phyloP scores from a whole-genome alignment of 2,797 vertebrate species.

The Gallirallus australis region DNA sequence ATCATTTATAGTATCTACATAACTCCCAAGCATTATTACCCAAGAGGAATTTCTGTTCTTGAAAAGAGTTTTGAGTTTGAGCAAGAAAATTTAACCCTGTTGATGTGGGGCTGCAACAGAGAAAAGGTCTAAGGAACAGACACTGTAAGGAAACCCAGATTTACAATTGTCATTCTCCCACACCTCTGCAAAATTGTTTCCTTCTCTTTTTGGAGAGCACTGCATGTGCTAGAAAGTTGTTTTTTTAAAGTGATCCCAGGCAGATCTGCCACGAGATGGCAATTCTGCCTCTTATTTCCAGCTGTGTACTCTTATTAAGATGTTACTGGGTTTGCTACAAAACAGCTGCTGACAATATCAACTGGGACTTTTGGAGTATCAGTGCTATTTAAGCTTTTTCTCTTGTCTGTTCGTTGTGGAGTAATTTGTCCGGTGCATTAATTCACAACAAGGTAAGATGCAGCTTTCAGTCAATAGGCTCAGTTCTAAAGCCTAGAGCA shows the following conservation, averaged over 20 bases:
- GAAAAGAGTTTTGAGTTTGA: neutral
- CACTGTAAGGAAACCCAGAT: neutral
- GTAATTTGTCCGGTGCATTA: neutral
- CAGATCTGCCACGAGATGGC: constrained; percentile 22
- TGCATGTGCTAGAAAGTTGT: neutral
- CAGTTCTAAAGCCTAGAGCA: neutral
- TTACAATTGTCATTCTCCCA: neutral
- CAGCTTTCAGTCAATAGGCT: neutral
- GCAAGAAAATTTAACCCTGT: neutral
- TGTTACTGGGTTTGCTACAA: constrained; percentile 29
- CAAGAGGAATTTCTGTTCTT: neutral
- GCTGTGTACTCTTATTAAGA: constrained; percentile 34
- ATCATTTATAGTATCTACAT: neutral
- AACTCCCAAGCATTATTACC: neutral
- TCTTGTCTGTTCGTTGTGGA: neutral
- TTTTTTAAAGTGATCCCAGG: constrained; percentile 5
- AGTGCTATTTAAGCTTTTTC: constrained; percentile 1
- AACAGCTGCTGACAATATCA: neutral
- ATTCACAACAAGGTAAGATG: constrained; percentile 18
- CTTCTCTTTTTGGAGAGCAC: neutral
- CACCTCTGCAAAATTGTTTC: neutral
- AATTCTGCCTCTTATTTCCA: constrained; percentile 53
- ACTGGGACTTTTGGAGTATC: neutral
- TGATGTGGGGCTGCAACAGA: neutral
- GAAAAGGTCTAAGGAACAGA: neutral